Base-by-base conservation (phyloP, 2,797 vertebrate genomes). In the Miichthys miiuy region DNA sequence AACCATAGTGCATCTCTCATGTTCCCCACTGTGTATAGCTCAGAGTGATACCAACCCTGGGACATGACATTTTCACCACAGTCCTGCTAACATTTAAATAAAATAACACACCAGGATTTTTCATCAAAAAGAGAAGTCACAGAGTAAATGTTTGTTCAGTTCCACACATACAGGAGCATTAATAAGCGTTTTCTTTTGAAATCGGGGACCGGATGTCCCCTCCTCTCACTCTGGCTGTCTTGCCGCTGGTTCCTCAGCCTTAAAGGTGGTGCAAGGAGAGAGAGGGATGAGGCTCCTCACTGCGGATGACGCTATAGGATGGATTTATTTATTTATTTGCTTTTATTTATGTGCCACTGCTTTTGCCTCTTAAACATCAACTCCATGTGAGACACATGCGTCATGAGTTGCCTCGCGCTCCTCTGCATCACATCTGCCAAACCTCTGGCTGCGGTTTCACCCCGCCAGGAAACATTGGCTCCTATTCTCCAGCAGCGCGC, bases 261-360 rank as follows among this genome's bases (percentile, higher is more conserved):
- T 89, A 89, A 83, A 88, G 93, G 92, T 94, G 94, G 90, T 89
- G 94, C 92, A 94, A 90, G 91, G 91, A 92, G 89, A 92, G 91
- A 92, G 91, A 90, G 89, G 75, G 80, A 17, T 44, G 83, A 90
- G 85, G 89, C 90, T 91, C 83, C 87, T 91, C 89, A 95, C 93
- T 95, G 95, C 94, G 88, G 94, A 95, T 94, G 93, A 94, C 93
- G 94, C 94, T 93, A 90, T 89, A 85, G 86, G 78, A 90, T 75
- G 83, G 80, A 92, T 69, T 92, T 92, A 92, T 89, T 92, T 93
- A 93, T 91, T 92, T 92, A 86, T 92, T 85, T 89, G 65, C 47
- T 65, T 91, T 80, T 89, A 87, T 92, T 85, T 84, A 77, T 63
- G 79, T 84, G 77, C 38, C 61, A 52, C 44, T 48, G 27, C 64